Conservation (phyloP, 2,797 vertebrate species). For the Sus cebifrons region DNA sequence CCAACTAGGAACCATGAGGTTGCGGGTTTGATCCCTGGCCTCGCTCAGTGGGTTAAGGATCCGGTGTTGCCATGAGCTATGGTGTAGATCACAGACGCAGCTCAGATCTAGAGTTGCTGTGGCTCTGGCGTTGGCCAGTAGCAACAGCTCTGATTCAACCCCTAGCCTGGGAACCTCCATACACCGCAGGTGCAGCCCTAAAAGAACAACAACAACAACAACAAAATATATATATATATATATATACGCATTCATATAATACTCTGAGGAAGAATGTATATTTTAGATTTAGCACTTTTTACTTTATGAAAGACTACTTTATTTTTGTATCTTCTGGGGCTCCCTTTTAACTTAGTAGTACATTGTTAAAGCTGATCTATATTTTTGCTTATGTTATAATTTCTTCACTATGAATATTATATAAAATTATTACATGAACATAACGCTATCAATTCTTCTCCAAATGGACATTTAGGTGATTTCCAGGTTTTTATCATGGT, state of each 20-base stretch:
- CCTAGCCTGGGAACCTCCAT: too few species aligned
- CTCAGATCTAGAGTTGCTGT: too few species aligned
- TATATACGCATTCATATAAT: neutral
- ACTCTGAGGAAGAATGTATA: neutral
- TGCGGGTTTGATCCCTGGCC: too few species aligned
- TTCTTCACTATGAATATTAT: neutral
- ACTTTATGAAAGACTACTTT: neutral
- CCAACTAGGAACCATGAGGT: too few species aligned
- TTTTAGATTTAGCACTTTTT: neutral
- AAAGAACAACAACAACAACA: too few species aligned
- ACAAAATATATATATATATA: too few species aligned
- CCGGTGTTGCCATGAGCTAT: too few species aligned
- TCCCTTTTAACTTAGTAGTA: neutral
- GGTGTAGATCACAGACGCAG: too few species aligned
- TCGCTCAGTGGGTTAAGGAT: too few species aligned
- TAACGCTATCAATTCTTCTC: neutral
- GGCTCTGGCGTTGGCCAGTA: too few species aligned
- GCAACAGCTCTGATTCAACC: too few species aligned
- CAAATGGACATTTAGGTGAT: neutral
- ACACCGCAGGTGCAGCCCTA: too few species aligned
- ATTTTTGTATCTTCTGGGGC: neutral
- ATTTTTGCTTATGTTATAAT: conserved; percentile 8
- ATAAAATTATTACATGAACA: neutral
- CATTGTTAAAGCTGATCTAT: neutral
- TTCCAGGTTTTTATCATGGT: neutral